Evolutionary conservation across 1,140 invertebrate genomes (phyloP).

Genomic region (Leptoteleia sp.): DNA sequence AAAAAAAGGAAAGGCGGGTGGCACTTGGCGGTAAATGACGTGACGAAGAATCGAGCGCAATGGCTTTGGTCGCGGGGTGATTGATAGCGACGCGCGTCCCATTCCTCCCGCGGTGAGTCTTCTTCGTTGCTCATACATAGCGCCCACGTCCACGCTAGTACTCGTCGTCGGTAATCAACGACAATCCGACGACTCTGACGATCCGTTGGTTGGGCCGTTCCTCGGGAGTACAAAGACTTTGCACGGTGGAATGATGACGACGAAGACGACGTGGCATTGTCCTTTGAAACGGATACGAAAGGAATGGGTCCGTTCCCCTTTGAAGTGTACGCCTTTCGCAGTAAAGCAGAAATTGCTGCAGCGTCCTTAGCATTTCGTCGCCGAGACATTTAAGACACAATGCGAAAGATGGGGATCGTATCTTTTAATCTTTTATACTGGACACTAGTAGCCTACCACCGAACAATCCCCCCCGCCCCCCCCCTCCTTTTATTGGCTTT

Average conservation of each 20-base stretch:
- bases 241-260: constrained; percentile 58
- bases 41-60: constrained; percentile 58
- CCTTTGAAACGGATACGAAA: constrained; percentile 70
- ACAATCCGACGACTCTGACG: constrained; percentile 66
- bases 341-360: constrained; percentile 62
- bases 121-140: constrained; percentile 55
- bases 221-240: constrained; percentile 65
- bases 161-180: constrained; percentile 68
- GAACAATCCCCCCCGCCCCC: constrained; percentile 12
- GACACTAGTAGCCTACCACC: constrained; percentile 37
- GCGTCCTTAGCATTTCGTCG: constrained; percentile 60
- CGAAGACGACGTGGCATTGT: constrained; percentile 66
- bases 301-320: constrained; percentile 67
- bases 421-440: constrained; percentile 63
- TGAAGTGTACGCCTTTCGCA: constrained; percentile 67
- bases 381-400: constrained; percentile 63
- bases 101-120: constrained; percentile 20
- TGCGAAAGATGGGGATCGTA: constrained; percentile 61
- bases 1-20: constrained; percentile 35
- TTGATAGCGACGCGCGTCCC: constrained; percentile 62
- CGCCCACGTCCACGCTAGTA: constrained; percentile 61
- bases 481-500: constrained; percentile 24
- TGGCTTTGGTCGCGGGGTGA: constrained; percentile 62
- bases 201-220: constrained; percentile 62
- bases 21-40: constrained; percentile 62